These are phyloP conservation scores for Halcyon leucocephala DNA, from an alignment of 2,797 vertebrate genomes.

Conservation along the genomic window DNA sequence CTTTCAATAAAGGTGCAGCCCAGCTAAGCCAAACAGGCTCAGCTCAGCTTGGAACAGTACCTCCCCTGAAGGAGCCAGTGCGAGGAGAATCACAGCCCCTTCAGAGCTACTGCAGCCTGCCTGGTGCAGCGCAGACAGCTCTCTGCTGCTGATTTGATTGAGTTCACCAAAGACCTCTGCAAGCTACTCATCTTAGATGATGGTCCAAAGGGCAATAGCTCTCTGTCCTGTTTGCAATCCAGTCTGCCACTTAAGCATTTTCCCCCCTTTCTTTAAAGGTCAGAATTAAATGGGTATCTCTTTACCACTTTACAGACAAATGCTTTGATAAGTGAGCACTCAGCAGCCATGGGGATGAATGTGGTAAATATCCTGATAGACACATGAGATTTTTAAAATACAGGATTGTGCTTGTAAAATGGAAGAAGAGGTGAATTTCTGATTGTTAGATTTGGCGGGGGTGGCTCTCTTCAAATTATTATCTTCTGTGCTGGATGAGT, in stretches of 20 bases:
- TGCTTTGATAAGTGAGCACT: neutral
- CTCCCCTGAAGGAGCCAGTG: neutral
- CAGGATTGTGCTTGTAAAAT: neutral
- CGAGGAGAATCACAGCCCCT: neutral
- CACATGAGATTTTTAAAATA: slow-evolving; percentile 1
- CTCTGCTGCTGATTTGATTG: neutral
- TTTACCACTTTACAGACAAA: slow-evolving; percentile 2
- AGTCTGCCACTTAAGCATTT: neutral
- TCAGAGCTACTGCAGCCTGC: neutral
- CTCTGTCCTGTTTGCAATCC: neutral
- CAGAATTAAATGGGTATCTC: slow-evolving; percentile 28
- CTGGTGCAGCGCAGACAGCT: neutral
- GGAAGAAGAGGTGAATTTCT: neutral
- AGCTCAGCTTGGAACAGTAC: neutral
- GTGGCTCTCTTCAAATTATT: neutral
- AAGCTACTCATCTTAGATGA: neutral
- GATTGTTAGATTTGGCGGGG: neutral
- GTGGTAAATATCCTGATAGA: neutral
- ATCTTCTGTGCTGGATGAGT: neutral
- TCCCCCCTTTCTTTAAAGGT: neutral
- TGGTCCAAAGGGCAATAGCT: neutral
- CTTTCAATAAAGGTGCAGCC: rapidly evolving
- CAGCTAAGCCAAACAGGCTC: neutral
- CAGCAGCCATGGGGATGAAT: neutral
- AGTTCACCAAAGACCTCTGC: neutral